Conservation (phyloP, 2,888 invertebrate genomes). For the Caenorhabditis drosophilae region DNA sequence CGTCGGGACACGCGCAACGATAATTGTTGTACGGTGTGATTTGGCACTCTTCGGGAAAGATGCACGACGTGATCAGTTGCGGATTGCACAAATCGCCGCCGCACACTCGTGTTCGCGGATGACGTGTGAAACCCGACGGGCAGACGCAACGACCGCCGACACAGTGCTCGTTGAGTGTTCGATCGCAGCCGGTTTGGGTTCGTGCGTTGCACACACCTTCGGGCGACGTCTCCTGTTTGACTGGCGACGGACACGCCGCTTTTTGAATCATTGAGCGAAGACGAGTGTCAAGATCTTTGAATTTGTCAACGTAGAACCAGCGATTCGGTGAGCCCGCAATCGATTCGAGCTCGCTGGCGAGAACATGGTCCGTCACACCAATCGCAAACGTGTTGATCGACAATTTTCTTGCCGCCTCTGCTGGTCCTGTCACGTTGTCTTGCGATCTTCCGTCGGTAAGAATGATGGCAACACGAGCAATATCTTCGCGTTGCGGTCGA, state of each 20-base stretch:
- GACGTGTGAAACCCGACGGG: slow-evolving; percentile 63
- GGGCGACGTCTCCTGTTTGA: slow-evolving; percentile 31
- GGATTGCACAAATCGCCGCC: slow-evolving; percentile 69
- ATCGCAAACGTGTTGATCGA: slow-evolving; percentile 69
- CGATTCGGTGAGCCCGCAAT: slow-evolving; percentile 67
- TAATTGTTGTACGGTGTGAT: slow-evolving; percentile 65
- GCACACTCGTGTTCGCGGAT: slow-evolving; percentile 66
- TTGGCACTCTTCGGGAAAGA: slow-evolving; percentile 58
- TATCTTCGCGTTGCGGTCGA: slow-evolving; percentile 45
- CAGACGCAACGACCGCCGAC: slow-evolving; percentile 59
- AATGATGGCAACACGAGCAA: slow-evolving; percentile 68
- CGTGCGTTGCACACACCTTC: slow-evolving; percentile 61
- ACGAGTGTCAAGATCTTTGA: slow-evolving; percentile 68
- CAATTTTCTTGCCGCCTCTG: slow-evolving; percentile 64
- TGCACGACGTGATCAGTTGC: slow-evolving; percentile 64
- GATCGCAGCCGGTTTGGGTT: slow-evolving; percentile 67
- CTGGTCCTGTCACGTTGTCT: slow-evolving; percentile 69
- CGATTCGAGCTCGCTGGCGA: slow-evolving; percentile 67
- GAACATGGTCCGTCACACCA: slow-evolving; percentile 69
- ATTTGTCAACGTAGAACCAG: slow-evolving; percentile 69
- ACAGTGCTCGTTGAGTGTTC: slow-evolving; percentile 65
- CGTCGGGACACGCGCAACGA: slow-evolving; percentile 66
- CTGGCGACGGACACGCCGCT: slow-evolving; percentile 63
- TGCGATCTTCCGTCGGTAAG: slow-evolving; percentile 71
- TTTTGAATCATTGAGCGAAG: slow-evolving; percentile 68